These are phyloP conservation scores for Sebastes trivittatus DNA, from an alignment of 2,797 vertebrate genomes.

Conservation along the genomic window DNA sequence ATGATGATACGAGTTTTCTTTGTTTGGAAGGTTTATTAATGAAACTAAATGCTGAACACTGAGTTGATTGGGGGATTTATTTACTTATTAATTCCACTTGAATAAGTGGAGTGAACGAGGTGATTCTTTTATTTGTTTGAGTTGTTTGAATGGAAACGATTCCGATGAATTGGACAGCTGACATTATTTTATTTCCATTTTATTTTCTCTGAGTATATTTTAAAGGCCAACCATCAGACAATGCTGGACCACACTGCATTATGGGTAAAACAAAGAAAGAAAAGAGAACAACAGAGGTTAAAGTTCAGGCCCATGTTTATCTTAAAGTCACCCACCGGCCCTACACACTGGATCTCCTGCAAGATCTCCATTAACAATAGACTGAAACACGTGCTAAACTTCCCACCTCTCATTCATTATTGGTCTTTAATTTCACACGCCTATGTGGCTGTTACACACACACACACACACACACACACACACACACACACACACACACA, in stretches of 20 bases:
- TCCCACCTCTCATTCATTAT: slow-evolving; percentile 81
- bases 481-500: background rate
- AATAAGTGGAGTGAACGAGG: background rate
- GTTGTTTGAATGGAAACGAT: background rate
- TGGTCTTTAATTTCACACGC: slow-evolving; percentile 76
- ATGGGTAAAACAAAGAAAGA: background rate
- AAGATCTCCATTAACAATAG: slow-evolving; percentile 68
- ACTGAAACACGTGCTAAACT: slow-evolving; percentile 82
- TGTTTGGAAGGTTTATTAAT: background rate
- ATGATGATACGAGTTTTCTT: background rate
- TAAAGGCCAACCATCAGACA: background rate
- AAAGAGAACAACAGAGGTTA: slow-evolving; percentile 8
- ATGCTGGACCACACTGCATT: background rate
- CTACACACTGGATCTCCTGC: slow-evolving; percentile 42
- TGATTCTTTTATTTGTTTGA: background rate
- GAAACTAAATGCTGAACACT: background rate
- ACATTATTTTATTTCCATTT: background rate
- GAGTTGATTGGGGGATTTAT: background rate
- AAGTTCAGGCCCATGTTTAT: slow-evolving; percentile 43
- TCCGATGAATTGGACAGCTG: background rate
- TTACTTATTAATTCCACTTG: background rate
- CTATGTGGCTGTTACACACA: slow-evolving; percentile 15
- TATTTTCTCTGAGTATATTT: background rate
- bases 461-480: too few relatives aligned
- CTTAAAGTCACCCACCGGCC: slow-evolving; percentile 43